Percentiles rank a stretch among this genome's conserved stretches.
Evolutionary conservation across 2,888 invertebrate genomes (phyloP).

Genomic region (Anagyrus pseudococci): DNA sequence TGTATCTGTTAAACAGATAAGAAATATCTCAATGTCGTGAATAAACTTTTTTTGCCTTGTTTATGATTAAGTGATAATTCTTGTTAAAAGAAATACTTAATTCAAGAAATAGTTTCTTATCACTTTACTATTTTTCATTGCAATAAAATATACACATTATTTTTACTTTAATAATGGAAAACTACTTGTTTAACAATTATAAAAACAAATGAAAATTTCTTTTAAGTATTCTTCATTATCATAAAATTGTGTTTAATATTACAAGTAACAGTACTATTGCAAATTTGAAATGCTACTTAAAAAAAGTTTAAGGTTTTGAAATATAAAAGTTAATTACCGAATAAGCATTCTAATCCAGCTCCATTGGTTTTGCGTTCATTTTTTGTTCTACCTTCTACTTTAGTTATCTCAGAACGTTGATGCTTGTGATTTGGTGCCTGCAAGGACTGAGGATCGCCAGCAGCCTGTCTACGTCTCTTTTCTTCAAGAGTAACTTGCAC

Average conservation of each 20-base stretch:
- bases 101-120: neutral
- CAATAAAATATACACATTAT: too few species aligned
- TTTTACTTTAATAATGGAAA: too few species aligned
- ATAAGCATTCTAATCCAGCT: conserved; percentile 56
- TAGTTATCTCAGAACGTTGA: conserved; percentile 52
- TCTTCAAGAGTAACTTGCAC: conserved; percentile 53
- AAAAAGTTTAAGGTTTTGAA: conserved; percentile 6
- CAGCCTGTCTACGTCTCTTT: conserved; percentile 55
- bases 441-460: conserved; percentile 49
- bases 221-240: neutral
- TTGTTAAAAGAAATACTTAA: neutral
- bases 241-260: neutral
- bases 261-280: neutral
- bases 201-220: neutral
- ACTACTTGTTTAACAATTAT: too few species aligned
- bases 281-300: neutral
- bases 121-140: too few species aligned
- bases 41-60: conserved; percentile 8
- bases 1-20: conserved; percentile 46
- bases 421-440: conserved; percentile 46
- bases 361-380: conserved; percentile 57
- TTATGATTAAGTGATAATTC: conserved; percentile 20
- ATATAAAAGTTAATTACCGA: conserved; percentile 46
- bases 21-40: conserved; percentile 18
- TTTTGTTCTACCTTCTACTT: conserved; percentile 51